Base-by-base conservation (phyloP, 2,113 vertebrate genomes). In the Chloroceryle aenea region DNA sequence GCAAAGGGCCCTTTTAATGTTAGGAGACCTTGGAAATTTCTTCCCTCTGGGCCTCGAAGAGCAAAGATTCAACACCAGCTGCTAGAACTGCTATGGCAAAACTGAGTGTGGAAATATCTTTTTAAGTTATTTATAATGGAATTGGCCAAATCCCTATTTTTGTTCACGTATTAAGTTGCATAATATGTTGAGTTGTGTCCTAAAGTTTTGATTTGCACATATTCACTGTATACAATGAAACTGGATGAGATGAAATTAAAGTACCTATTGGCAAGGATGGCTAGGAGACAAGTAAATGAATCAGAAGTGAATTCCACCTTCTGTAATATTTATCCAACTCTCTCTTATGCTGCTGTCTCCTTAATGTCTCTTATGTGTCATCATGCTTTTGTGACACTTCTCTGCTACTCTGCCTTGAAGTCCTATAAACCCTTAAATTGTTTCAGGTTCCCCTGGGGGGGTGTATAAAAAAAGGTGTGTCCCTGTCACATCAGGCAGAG, bases 381-480 rank as follows among this genome's bases (percentile, higher is more conserved):
- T 18, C 6, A 18, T 30, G 10, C 11, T 14, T 75, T 82, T 66
- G 20, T 74, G 42, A 27, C 12, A 12, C 38, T 75, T 59, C 25
- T 62, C 52, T 62, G 40, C 68, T 81, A 9, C 50, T 80, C 20
- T 84, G 18, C 21, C 43, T 48, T 64, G 20, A 80, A 87, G 45
- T 66, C 50, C 36, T 56, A 15, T 19, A 58, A 62, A 58, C 22
- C 14, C 8, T 62, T 62, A 27, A 82, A 45, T 36, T 81, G 8
- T 22, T 79, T 52, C 20, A 66, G 7, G 9, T 47, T 55, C 29
- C 30, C 8, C 64, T 67, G 63, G 20, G 7, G 7, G 1, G 9
- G 4, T 45, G 10, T 48, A 48, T 2, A 10, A 3, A 3, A 22
- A 25, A 9, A 14, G n/a, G n/a, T n/a, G 5, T 18, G 2, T 40